Conservation (phyloP, 1,140 invertebrate species). For the Drosophila pruinosa region DNA sequence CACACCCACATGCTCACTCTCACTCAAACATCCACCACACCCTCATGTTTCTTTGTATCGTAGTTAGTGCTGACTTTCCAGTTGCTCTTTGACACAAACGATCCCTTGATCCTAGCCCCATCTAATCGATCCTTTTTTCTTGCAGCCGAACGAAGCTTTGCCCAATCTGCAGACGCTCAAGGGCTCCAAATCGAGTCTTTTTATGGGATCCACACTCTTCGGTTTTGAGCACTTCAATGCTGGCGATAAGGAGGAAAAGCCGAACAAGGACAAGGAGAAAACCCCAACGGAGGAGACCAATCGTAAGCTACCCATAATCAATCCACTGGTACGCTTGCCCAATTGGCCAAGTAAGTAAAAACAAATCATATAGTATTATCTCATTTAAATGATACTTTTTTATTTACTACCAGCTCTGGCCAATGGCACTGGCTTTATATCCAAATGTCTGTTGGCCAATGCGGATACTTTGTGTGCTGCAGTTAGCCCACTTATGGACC, state of each 20-base stretch:
- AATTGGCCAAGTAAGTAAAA: slow-evolving; percentile 92
- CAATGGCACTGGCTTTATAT: slow-evolving; percentile 90
- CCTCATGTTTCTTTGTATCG: slow-evolving; percentile 75
- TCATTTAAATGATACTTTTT: neutral
- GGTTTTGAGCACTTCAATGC: slow-evolving; percentile 67
- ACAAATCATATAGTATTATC: neutral
- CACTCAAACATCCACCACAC: slow-evolving; percentile 21
- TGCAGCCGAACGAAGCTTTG: slow-evolving; percentile 83
- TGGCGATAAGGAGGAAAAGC: slow-evolving; percentile 51
- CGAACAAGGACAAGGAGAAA: slow-evolving; percentile 73
- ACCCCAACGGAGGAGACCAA: slow-evolving; percentile 83
- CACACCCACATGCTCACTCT: slow-evolving; percentile 8
- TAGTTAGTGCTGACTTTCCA: slow-evolving; percentile 79
- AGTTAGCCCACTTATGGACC: slow-evolving; percentile 95
- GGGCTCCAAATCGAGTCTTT: slow-evolving; percentile 84
- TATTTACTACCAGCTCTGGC: slow-evolving; percentile 84
- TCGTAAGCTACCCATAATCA: slow-evolving; percentile 94
- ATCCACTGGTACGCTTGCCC: slow-evolving; percentile 92
- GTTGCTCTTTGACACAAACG: slow-evolving; percentile 71
- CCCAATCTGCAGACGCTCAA: slow-evolving; percentile 85
- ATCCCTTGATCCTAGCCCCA: neutral
- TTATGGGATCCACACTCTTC: slow-evolving; percentile 78
- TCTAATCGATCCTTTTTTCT: slow-evolving; percentile 52
- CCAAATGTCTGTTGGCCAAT: slow-evolving; percentile 96
- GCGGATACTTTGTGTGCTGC: slow-evolving; percentile 98